These are phyloP conservation scores for Phrynocephalus versicolor DNA, from an alignment of 2,113 vertebrate genomes.

Conservation along the genomic window DNA sequence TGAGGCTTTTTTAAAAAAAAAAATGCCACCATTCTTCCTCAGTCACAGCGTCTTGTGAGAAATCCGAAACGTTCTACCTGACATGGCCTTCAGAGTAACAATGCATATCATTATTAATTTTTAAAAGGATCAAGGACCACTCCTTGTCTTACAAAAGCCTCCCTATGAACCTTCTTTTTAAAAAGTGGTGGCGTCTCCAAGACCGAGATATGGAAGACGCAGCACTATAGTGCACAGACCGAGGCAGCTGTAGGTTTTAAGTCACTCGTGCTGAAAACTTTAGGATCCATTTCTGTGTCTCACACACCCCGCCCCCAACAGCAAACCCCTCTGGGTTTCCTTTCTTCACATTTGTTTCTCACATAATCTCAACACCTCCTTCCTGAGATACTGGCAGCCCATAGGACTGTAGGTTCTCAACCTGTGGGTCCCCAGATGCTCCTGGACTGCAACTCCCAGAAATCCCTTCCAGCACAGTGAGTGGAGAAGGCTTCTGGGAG, in stretches of 20 bases:
- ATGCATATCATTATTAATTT: not conserved
- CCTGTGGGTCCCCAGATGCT: no score
- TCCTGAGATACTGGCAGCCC: not conserved
- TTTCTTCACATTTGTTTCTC: not conserved
- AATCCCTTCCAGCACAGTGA: no score
- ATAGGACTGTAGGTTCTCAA: not conserved
- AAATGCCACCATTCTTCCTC: not conserved
- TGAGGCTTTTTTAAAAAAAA: not conserved
- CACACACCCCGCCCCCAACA: no score
- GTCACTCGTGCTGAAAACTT: not conserved
- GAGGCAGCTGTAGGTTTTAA: not conserved
- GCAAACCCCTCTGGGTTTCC: not conserved
- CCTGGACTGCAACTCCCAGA: no score
- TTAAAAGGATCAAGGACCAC: not conserved
- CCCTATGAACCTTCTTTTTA: not conserved
- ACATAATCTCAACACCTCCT: not conserved
- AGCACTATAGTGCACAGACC: not conserved
- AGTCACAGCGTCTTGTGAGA: not conserved
- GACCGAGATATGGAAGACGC: no score
- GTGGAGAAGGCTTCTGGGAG: no score
- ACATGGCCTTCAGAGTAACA: not conserved
- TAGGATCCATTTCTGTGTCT: not conserved
- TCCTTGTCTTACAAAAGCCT: not conserved
- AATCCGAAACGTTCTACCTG: not conserved
- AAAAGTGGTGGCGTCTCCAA: not conserved